Percentiles rank a stretch among this genome's conserved stretches.
Conservation (phyloP, 2,113 vertebrate genomes). For the Pseudopipra pipra region DNA sequence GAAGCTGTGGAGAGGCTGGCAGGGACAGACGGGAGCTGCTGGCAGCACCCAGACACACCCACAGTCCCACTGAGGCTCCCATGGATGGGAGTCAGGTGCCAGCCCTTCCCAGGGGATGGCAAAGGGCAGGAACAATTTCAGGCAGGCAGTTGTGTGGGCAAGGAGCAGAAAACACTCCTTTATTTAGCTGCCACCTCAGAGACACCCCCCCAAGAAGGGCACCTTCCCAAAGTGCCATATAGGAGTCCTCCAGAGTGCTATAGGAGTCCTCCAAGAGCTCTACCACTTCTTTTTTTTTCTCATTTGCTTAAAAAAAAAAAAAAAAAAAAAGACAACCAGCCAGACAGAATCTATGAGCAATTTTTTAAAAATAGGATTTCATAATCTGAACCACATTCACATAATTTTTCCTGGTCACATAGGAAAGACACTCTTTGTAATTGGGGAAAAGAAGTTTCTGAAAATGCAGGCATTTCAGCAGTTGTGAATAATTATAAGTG, state of each 20-base stretch:
- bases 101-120: background rate
- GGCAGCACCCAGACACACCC: background rate
- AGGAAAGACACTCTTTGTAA: background rate
- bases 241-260: background rate
- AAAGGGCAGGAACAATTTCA: background rate
- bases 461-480: background rate
- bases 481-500: background rate
- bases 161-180: background rate
- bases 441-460: background rate
- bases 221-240: background rate
- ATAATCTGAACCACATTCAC: background rate
- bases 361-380: background rate
- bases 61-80: background rate
- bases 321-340: rapidly evolving
- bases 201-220: background rate
- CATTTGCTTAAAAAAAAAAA: background rate
- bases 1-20: background rate
- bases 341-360: background rate
- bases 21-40: background rate
- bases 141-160: background rate
- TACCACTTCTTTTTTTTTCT: too few relatives aligned
- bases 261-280: background rate
- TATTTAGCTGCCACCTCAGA: background rate
- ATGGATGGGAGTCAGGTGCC: background rate
- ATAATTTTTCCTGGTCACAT: background rate